Conservation (phyloP, 64 coral and sea anemone species). For the Acropora yongei region DNA sequence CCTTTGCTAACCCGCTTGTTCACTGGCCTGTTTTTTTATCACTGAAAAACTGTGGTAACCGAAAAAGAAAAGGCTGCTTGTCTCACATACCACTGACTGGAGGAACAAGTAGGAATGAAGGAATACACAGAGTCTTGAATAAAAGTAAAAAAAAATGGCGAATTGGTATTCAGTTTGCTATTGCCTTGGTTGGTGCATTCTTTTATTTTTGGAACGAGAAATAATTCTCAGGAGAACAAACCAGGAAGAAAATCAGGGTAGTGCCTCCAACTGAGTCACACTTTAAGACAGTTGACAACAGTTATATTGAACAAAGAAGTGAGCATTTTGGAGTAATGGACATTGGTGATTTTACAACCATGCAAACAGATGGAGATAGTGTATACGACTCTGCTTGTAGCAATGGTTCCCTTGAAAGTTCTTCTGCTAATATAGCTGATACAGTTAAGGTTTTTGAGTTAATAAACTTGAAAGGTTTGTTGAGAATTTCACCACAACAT, state of each 20-base stretch:
- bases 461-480: no score
- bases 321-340: constrained; percentile 36
- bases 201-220: constrained; percentile 67
- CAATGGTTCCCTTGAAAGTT: constrained; percentile 55
- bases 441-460: no score
- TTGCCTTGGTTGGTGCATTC: constrained; percentile 48
- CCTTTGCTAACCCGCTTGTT: no score
- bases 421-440: constrained; percentile 39
- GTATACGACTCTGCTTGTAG: constrained; percentile 48
- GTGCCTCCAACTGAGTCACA: constrained; percentile 54
- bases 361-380: constrained; percentile 52
- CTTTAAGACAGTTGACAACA: constrained; percentile 50
- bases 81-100: constrained; percentile 57
- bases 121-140: constrained; percentile 62
- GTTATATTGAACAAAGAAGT: constrained; percentile 39
- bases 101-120: constrained; percentile 59
- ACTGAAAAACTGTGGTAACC: no score
- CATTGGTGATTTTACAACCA: constrained; percentile 55
- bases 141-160: constrained; percentile 52
- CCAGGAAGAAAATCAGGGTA: constrained; percentile 53
- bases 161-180: constrained; percentile 61
- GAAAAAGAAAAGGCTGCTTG: constrained; percentile 56
- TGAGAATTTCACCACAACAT: no score
- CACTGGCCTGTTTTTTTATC: no score
- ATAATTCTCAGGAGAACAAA: not conserved